Percentiles rank a stretch among this genome's conserved stretches.
Evolutionary conservation across 2,797 vertebrate species (phyloP).

Genomic region (Otus scops): DNA sequence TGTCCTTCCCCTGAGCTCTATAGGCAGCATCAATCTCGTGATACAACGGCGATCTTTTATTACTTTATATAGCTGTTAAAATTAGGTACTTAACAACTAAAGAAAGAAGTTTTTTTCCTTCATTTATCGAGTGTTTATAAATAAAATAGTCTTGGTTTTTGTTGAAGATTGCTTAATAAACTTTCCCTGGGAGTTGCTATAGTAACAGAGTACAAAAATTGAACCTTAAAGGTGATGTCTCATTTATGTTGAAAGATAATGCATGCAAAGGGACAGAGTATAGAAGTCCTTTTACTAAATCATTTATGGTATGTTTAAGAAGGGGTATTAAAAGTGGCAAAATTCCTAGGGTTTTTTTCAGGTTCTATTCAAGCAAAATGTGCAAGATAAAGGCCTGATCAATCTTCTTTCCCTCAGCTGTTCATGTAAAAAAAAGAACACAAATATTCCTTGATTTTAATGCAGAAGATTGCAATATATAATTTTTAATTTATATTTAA

Average conservation of each 20-base stretch:
- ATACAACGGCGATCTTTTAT: background rate
- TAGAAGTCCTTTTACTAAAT: background rate
- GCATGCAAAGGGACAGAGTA: background rate
- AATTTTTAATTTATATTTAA: background rate
- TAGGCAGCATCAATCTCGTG: background rate
- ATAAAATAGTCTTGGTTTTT: background rate
- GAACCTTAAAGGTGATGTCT: background rate
- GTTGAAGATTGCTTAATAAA: background rate
- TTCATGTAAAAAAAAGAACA: background rate
- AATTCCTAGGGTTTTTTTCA: background rate
- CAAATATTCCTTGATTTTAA: background rate
- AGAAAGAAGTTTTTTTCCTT: background rate
- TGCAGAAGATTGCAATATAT: background rate
- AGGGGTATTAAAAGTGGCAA: background rate
- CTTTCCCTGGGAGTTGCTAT: slow-evolving; percentile 10
- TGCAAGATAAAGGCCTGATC: background rate
- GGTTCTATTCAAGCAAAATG: background rate
- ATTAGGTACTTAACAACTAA: background rate
- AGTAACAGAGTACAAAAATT: slow-evolving; percentile 14
- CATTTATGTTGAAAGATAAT: slow-evolving; percentile 1
- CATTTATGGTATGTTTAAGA: background rate
- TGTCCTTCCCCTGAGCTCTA: background rate
- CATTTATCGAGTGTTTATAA: slow-evolving; percentile 5
- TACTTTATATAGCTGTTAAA: background rate
- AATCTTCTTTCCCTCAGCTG: background rate